phyloP scores from a whole-genome alignment of 2,797 vertebrate species.

The Ispidina picta region DNA sequence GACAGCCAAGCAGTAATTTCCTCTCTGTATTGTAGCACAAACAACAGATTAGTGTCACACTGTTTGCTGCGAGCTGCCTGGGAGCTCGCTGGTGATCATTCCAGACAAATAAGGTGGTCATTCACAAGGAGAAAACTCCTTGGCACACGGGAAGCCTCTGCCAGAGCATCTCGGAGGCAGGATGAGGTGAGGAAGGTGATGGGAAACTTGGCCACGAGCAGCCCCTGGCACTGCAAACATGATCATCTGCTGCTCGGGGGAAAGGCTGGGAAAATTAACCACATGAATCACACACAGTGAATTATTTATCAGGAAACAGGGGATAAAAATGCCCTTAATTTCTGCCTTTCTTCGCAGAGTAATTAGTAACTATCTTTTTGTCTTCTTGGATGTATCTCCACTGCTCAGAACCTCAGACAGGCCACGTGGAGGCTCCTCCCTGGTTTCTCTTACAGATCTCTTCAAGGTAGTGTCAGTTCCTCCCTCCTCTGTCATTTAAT shows the following conservation, averaged over 20 bases:
- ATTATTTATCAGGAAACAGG: neutral
- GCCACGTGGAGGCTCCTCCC: neutral
- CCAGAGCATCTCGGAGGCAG: neutral
- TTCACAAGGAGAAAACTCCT: neutral
- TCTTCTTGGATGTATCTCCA: neutral
- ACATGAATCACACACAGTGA: neutral
- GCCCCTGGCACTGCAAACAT: neutral
- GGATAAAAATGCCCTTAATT: neutral
- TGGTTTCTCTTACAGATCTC: neutral
- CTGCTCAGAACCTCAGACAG: neutral
- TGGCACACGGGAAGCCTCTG: neutral
- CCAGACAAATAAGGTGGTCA: neutral
- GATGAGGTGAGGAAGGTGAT: neutral
- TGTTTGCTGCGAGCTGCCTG: constrained; percentile 15
- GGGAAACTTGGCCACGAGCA: neutral
- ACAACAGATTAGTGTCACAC: constrained; percentile 38
- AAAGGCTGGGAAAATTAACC: neutral
- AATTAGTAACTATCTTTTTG: neutral
- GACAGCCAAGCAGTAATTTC: constrained; percentile 49
- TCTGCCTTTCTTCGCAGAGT: neutral
- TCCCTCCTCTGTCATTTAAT: neutral
- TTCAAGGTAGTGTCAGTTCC: neutral
- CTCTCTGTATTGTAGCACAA: constrained; percentile 49
- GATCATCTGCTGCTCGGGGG: rapidly evolving
- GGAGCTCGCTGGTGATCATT: neutral